phyloP scores from a whole-genome alignment of 1,140 invertebrate species.

The Apolygus lucorum region DNA sequence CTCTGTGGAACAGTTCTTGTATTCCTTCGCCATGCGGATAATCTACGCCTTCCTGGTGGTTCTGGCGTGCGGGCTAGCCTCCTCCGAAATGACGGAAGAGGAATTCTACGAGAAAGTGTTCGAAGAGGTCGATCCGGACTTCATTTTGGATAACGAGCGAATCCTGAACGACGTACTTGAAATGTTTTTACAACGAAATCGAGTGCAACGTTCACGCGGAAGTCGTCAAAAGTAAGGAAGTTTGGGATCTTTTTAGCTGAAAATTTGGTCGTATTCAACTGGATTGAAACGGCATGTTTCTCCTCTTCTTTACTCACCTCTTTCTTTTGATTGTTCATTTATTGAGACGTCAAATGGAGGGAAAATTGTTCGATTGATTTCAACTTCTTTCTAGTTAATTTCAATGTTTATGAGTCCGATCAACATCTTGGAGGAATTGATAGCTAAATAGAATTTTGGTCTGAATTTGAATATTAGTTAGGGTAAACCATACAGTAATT shows the following conservation, averaged over 20 bases:
- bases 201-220: constrained; percentile 11
- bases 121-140: constrained; percentile 24
- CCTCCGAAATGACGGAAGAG: neutral
- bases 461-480: no score
- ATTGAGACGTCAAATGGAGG: no score
- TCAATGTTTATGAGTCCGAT: no score
- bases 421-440: no score
- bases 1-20: no score
- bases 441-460: no score
- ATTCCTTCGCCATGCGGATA: no score
- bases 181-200: constrained; percentile 20
- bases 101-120: constrained; percentile 25
- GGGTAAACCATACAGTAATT: no score
- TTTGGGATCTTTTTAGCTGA: neutral
- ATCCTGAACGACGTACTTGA: constrained; percentile 19
- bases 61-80: neutral
- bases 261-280: neutral
- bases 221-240: constrained; percentile 20
- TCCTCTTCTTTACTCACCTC: neutral
- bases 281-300: neutral
- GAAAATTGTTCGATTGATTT: no score
- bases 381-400: no score
- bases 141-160: constrained; percentile 23
- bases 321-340: no score
- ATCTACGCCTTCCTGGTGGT: no score